Percentiles rank a stretch among this genome's conserved stretches.
phyloP scores from a whole-genome alignment of 2,797 vertebrate species.

The Smutsia temminckii region DNA sequence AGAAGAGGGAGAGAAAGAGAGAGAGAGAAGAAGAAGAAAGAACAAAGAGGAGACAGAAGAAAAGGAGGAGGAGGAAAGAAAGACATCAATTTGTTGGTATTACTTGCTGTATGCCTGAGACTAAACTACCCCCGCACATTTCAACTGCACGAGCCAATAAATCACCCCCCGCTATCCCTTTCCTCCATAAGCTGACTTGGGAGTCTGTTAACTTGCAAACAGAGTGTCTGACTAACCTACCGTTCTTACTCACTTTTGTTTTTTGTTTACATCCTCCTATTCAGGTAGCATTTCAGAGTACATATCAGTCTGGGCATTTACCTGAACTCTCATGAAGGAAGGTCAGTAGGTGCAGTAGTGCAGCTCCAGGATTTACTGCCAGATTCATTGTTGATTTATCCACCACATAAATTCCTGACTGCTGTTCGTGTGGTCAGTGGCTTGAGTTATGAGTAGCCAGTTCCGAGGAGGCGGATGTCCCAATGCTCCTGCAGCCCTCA shows the following conservation, averaged over 20 bases:
- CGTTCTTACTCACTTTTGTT: not conserved
- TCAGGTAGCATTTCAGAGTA: not conserved
- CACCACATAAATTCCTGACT: not conserved
- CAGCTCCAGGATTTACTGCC: not conserved
- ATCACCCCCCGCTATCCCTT: not conserved
- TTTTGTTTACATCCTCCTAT: not conserved
- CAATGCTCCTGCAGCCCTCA: not conserved
- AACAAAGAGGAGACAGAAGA: not conserved
- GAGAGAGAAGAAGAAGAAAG: not conserved
- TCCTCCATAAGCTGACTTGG: not conserved
- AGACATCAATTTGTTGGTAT: not conserved
- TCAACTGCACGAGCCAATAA: not conserved
- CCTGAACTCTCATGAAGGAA: not conserved
- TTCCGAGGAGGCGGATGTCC: not conserved
- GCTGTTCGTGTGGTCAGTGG: not conserved
- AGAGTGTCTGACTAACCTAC: not conserved
- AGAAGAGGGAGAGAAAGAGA: not conserved
- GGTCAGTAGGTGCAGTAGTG: not conserved
- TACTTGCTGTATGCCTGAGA: not conserved
- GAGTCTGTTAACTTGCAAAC: not conserved
- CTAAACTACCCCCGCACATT: not conserved
- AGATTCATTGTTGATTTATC: not conserved
- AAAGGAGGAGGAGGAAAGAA: not conserved
- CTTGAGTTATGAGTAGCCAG: not conserved
- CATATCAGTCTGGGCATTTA: not conserved